Conservation (phyloP, 2,888 invertebrate species). For the Ophonus ardosiacus region DNA sequence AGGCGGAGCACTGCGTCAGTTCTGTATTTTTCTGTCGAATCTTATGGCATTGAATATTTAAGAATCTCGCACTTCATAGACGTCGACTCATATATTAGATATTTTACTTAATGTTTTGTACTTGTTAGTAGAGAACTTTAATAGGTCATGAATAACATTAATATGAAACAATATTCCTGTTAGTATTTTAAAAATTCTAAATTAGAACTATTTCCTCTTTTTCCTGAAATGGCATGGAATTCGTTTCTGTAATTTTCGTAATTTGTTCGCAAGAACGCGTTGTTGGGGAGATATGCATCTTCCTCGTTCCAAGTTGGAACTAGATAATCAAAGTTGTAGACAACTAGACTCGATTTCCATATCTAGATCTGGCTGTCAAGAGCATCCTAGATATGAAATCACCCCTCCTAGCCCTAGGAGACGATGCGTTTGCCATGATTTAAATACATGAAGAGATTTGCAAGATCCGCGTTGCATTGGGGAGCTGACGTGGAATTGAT, state of each 20-base stretch:
- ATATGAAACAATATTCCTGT: too few relatives aligned
- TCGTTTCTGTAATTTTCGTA: background rate
- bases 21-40: too few relatives aligned
- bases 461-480: background rate
- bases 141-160: too few relatives aligned
- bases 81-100: too few relatives aligned
- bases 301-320: background rate
- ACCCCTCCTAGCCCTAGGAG: background rate
- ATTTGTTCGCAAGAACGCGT: background rate
- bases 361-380: background rate
- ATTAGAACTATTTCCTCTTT: background rate
- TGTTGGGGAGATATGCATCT: background rate
- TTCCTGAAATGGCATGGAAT: background rate
- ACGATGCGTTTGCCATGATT: slow-evolving; percentile 26
- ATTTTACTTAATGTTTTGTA: too few relatives aligned
- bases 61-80: too few relatives aligned
- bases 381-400: background rate
- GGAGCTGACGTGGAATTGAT: slow-evolving; percentile 32
- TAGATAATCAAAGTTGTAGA: slow-evolving; percentile 2
- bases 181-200: background rate
- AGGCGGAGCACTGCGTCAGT: too few relatives aligned
- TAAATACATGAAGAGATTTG: slow-evolving; percentile 24
- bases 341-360: background rate
- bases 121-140: too few relatives aligned
- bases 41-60: too few relatives aligned